Percentiles rank a stretch among this genome's conserved stretches.
Evolutionary conservation across 2,888 invertebrate genomes (phyloP).

Genomic region (Argyresthia albistria): DNA sequence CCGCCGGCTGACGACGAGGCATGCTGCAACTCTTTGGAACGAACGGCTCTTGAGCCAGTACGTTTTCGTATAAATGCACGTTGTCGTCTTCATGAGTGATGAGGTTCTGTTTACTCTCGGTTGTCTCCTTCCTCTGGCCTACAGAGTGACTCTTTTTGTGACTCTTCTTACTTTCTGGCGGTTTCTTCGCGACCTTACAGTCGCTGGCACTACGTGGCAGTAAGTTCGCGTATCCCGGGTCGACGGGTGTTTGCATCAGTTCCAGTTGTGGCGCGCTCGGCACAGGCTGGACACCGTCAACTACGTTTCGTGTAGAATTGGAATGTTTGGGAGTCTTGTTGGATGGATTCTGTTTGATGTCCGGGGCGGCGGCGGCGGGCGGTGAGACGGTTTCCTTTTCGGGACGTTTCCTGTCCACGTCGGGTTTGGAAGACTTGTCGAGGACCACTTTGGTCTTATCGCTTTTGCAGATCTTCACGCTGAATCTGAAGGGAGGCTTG

Average conservation of each 20-base stretch:
- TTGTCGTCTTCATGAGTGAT: conserved; percentile 53
- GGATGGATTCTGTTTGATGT: conserved; percentile 31
- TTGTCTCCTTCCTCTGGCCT: conserved; percentile 54
- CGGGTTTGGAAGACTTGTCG: conserved; percentile 69
- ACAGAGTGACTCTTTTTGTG: conserved; percentile 65
- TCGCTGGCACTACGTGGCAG: conserved; percentile 59
- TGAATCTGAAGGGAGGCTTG: conserved; percentile 90
- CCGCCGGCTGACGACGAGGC: conserved; percentile 51
- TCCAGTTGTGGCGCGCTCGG: conserved; percentile 32
- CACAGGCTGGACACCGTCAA: conserved; percentile 17
- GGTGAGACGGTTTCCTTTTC: conserved; percentile 17
- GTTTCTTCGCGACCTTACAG: conserved; percentile 46
- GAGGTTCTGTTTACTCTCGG: conserved; percentile 61
- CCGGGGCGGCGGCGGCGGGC: conserved; percentile 18
- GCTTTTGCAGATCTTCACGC: conserved; percentile 82
- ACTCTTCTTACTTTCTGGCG: conserved; percentile 35
- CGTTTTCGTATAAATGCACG: conserved; percentile 61
- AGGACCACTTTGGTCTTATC: conserved; percentile 77
- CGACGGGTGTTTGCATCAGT: conserved; percentile 24
- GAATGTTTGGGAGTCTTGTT: conserved; percentile 39
- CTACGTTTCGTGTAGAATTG: conserved; percentile 29
- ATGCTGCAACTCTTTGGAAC: conserved; percentile 59
- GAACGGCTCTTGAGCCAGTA: conserved; percentile 35
- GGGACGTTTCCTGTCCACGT: conserved; percentile 49
- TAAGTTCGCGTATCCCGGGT: conserved; percentile 53